Evolutionary conservation across 2,113 vertebrate species (phyloP).

Genomic region (Athene cunicularia): DNA sequence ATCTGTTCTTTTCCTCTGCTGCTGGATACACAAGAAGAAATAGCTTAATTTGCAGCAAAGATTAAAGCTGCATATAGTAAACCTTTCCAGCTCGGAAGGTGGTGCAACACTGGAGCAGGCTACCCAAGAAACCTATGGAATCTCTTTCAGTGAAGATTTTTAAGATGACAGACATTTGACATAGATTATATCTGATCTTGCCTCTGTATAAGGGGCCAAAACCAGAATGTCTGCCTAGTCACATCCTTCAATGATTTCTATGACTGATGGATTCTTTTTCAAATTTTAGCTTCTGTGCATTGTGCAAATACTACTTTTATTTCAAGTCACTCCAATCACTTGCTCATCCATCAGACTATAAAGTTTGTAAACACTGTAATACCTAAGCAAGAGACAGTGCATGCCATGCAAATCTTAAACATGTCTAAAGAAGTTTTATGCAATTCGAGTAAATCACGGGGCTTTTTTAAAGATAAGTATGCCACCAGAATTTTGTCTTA

Average conservation of each 20-base stretch:
- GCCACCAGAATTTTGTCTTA: background rate
- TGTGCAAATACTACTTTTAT: background rate
- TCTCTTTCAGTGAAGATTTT: background rate
- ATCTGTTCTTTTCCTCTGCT: background rate
- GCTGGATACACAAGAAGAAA: background rate
- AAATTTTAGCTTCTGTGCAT: background rate
- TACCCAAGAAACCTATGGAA: background rate
- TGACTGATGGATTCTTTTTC: background rate
- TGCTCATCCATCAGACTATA: background rate
- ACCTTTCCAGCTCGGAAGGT: background rate
- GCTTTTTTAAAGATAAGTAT: background rate
- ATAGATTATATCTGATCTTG: background rate
- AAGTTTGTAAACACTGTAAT: background rate
- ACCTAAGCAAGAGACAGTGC: background rate
- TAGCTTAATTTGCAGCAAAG: background rate
- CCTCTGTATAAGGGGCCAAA: background rate
- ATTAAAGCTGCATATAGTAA: background rate
- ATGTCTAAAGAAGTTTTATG: background rate
- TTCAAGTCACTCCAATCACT: background rate
- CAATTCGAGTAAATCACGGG: constrained; percentile 9
- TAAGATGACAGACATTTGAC: background rate
- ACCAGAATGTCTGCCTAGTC: background rate
- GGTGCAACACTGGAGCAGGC: background rate
- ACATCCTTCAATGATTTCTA: background rate
- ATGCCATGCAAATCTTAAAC: background rate